Evolutionary conservation across 2,113 vertebrate species (phyloP), one percentile per base, ranked within the genome.

Genomic region (Acanthochromis polyacanthus): DNA sequence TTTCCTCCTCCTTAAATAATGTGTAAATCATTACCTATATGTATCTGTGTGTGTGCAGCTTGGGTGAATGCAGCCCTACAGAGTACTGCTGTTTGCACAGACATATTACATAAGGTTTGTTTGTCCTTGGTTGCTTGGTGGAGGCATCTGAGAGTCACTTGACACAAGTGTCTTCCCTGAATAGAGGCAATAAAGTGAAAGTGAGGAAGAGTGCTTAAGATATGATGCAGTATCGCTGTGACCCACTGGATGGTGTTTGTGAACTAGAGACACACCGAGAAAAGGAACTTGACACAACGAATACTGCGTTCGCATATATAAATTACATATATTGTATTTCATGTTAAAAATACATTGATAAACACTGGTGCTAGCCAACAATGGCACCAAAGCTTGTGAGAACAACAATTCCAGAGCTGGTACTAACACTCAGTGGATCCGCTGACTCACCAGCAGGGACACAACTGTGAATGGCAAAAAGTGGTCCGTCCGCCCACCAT

Each of bases 41-140:
- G 4, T 30, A 40, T 61, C 9, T 63, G 51, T 46, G 64, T 43
- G 50, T n/a, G 16, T 20, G 40, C 7, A 11, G 19, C 9, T 17
- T 0, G 7, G 5, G 45, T 43, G 43, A 65, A 55, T 28, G 51
- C 22, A 59, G 56, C 19, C 36, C 30, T 23, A 50, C 63, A 70
- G 53, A 32, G 68, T 30, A 30, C 63, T 57, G 5, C 30, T 71
- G 53, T 76, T 76, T 79, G 59, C 5, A 30, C 64, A 23, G 58
- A 77, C 55, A 70, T 38, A 57, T 84, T 80, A 67, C 58, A 19
- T 79, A 81, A 88, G 70, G 50, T 82, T 75, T 71, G 51, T 67
- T 45, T 74, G 55, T 52, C 69, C 64, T 30, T 64, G 70, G 45
- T 16, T 46, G n/a, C 45, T 69, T 1, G 9, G 75, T 60, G 50